Evolutionary conservation across 2,113 vertebrate genomes (phyloP).

Genomic region (Sinosuthora webbiana): DNA sequence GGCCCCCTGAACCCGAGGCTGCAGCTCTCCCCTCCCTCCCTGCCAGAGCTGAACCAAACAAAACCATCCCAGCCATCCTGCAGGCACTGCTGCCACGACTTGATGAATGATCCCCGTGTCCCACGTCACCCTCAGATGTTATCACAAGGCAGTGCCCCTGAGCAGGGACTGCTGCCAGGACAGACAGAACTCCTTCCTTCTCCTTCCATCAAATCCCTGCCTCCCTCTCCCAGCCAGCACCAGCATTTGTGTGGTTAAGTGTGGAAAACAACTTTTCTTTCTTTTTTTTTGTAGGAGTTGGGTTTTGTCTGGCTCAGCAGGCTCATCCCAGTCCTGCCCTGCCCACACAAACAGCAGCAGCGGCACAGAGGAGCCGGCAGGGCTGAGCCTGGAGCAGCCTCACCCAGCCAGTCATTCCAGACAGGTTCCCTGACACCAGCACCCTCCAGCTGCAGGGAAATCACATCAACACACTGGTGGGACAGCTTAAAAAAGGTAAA

Average conservation of each 20-base stretch:
- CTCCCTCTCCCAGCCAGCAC: background rate
- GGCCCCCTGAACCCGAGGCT: background rate
- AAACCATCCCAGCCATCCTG: fast-evolving
- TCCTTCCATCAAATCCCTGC: background rate
- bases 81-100: background rate
- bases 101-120: background rate
- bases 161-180: background rate
- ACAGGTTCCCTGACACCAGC: background rate
- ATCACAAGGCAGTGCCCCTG: background rate
- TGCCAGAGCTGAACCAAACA: background rate
- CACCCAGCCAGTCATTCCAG: fast-evolving
- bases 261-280: background rate
- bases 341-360: background rate
- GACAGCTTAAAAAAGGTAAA: background rate
- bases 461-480: background rate
- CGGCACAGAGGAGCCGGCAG: background rate
- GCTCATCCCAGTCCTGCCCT: background rate
- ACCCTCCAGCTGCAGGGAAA: background rate
- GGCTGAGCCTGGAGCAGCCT: background rate
- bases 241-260: background rate
- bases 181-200: background rate
- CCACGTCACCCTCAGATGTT: background rate
- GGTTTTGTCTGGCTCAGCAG: background rate
- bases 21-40: background rate
- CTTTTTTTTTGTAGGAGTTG: background rate